Conservation (phyloP, 2,113 vertebrate species). For the Beaufortia kweichowensis region DNA sequence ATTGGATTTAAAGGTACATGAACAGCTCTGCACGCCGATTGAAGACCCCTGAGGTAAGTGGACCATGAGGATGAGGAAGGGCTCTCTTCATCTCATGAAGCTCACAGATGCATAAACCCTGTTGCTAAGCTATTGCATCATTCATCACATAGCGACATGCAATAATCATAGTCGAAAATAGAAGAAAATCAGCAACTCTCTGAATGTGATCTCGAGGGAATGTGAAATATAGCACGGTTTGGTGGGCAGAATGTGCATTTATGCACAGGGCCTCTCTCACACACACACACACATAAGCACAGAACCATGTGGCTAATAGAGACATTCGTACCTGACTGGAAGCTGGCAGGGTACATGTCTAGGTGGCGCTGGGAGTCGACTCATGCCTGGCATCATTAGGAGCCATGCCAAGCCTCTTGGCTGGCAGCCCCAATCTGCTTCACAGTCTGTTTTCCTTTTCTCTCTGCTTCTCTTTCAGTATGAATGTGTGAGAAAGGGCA, state of each 20-base stretch:
- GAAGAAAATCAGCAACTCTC: neutral
- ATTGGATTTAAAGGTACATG: neutral
- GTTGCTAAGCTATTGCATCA: slow-evolving; percentile 29
- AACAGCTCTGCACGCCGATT: neutral
- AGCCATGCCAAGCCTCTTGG: slow-evolving; percentile 90
- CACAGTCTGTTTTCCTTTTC: slow-evolving; percentile 45
- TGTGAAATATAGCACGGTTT: slow-evolving; percentile 18
- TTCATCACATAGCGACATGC: slow-evolving; percentile 7
- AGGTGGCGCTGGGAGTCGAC: slow-evolving; percentile 88
- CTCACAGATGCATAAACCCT: neutral
- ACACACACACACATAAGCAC: slow-evolving; percentile 73
- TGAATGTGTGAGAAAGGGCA: slow-evolving; percentile 7
- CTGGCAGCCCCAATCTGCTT: slow-evolving; percentile 72
- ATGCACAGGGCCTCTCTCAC: neutral
- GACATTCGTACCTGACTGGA: slow-evolving; percentile 97
- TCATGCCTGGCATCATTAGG: slow-evolving; percentile 96
- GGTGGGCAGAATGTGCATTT: slow-evolving; percentile 12
- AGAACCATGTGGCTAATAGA: slow-evolving; percentile 90
- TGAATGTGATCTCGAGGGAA: slow-evolving; percentile 21
- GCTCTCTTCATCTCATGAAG: neutral
- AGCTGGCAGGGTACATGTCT: slow-evolving; percentile 95
- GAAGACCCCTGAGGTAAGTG: neutral
- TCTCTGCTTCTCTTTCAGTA: slow-evolving; percentile 12
- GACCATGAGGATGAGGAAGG: neutral
- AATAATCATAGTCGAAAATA: slow-evolving; percentile 23